Conservation (phyloP, 1,140 invertebrate species). For the Meloidogyne chitwoodi region DNA sequence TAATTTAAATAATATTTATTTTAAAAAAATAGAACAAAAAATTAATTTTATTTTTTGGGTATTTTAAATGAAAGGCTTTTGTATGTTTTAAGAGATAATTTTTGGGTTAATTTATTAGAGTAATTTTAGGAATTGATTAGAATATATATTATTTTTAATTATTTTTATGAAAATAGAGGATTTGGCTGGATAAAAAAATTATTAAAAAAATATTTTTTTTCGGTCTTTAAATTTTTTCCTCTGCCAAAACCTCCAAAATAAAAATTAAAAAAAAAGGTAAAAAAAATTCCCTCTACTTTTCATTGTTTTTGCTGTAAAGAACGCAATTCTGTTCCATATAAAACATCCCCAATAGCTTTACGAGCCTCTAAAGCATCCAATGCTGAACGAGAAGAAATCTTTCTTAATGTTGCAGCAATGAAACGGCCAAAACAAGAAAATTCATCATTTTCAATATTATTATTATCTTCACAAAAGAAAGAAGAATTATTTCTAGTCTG, state of each 20-base stretch:
- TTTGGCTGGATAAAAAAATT: too few relatives aligned
- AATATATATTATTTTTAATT: too few relatives aligned
- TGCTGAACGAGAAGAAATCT: not conserved
- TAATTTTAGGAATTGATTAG: not conserved
- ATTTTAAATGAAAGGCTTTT: not conserved
- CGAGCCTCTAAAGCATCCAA: constrained; percentile 16
- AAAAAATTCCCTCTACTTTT: not conserved
- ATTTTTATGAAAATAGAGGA: too few relatives aligned
- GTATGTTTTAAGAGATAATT: not conserved
- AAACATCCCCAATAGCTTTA: constrained; percentile 15
- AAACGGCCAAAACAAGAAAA: constrained; percentile 21
- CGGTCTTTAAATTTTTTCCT: too few relatives aligned
- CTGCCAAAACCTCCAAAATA: too few relatives aligned
- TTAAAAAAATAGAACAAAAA: too few relatives aligned
- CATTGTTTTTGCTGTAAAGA: not conserved
- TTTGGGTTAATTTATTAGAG: not conserved
- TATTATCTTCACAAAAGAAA: not conserved
- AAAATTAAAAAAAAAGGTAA: too few relatives aligned
- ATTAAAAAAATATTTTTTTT: too few relatives aligned
- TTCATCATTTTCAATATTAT: not conserved
- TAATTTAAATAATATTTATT: too few relatives aligned
- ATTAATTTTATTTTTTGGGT: not conserved
- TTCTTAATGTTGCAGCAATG: constrained; percentile 7
- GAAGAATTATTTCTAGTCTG: not conserved
- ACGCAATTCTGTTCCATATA: not conserved